Base-by-base conservation (phyloP, 2,888 invertebrate genomes). In the Ochlodes sylvanus region DNA sequence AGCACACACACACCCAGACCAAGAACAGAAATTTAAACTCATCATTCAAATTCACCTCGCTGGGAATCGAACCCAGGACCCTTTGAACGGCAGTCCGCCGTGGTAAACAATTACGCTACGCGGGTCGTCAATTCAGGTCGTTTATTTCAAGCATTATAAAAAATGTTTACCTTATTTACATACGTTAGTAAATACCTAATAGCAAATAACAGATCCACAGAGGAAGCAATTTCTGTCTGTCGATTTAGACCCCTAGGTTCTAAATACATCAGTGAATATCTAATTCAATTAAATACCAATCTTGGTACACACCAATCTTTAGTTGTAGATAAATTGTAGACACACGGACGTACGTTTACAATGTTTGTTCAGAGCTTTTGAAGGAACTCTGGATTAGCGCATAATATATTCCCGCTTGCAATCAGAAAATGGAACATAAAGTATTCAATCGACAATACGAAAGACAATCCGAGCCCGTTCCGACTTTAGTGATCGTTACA, bases 391-490 rank as follows among this genome's bases (percentile, higher is more conserved):
- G 75, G 75, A 76, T 76, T 77, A 76, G 74, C 71, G 72, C 69
- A 70, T 72, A 74, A 74, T 73, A 76, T 74, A 68, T 76, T 75
- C 72, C 68, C 69, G 74, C 75, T 76, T 75, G 73, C 74, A 77
- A 76, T 78, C 75, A 74, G 72, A 73, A 75, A 74, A 78, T 75
- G 72, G 71, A 63, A 75, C 77, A 76, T 78, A 81, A 84, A 85
- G 79, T 82, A 84, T 83, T 78, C 78, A 82, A 83, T 83, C 78
- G 80, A 75, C 76, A 77, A 75, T 77, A 75, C 71, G 76, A 82
- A 81, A 75, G 81, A 83, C 79, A 80, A 75, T 79, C 77, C 78
- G 61, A 71, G 55, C 72, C 70, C 73, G 76, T 80, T 77, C 72
- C 69, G 69, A 70, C 68, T 76, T 75, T 72, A 77, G 77, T 77